Conservation (phyloP, 2,888 invertebrate genomes). For the Caenorhabditis angaria region DNA sequence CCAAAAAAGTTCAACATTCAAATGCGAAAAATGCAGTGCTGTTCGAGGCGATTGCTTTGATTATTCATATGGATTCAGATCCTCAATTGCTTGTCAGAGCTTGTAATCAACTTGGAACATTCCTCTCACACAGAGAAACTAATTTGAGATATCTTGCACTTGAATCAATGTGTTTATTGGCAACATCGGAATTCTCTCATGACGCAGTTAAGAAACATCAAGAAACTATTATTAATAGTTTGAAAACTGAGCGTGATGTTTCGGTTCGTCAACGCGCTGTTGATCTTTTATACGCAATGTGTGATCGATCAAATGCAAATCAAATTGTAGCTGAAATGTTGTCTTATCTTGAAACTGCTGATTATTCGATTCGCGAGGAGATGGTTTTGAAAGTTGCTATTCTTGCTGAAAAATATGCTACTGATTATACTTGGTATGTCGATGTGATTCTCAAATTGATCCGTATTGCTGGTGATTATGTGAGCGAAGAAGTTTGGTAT, state of each 20-base stretch:
- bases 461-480: conserved; percentile 98
- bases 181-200: conserved; percentile 98
- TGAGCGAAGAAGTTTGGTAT: conserved; percentile 99
- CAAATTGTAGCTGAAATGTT: conserved; percentile 99
- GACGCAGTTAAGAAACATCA: conserved; percentile 99
- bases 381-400: conserved; percentile 99
- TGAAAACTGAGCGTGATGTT: conserved; percentile 78
- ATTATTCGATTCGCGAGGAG: conserved; percentile 98
- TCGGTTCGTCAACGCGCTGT: conserved; percentile 93
- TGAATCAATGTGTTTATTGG: conserved; percentile 98
- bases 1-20: conserved; percentile 99
- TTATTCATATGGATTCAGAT: conserved; percentile 91
- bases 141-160: conserved; percentile 93
- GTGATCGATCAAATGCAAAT: conserved; percentile 97
- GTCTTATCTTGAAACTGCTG: conserved; percentile 96
- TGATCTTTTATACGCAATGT: conserved; percentile 98
- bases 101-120: conserved; percentile 98
- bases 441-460: conserved; percentile 98
- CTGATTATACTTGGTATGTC: conserved; percentile 93
- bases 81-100: conserved; percentile 86
- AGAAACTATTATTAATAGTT: conserved; percentile 96
- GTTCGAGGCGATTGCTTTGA: conserved; percentile 98
- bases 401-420: conserved; percentile 97
- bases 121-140: conserved; percentile 90
- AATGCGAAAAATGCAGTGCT: conserved; percentile 99